Conservation (phyloP, 2,888 invertebrate species). For the Lacanobia oleracea region DNA sequence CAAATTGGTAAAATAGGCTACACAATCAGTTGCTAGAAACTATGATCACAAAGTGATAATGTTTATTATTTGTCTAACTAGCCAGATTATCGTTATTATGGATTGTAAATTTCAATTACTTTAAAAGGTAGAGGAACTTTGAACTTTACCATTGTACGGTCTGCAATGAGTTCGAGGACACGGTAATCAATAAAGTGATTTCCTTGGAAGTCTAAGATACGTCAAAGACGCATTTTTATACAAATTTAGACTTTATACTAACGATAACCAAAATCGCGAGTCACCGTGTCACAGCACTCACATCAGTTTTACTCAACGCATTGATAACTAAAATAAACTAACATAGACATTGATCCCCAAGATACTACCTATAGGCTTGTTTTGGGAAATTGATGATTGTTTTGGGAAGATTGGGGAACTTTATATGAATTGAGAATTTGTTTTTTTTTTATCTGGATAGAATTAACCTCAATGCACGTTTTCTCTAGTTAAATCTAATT, state of each 20-base stretch:
- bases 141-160: neutral
- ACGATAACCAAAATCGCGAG: neutral
- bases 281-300: neutral
- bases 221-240: neutral
- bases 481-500: too few relatives aligned
- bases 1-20: too few relatives aligned
- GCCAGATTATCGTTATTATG: neutral
- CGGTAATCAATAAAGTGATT: neutral
- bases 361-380: too few relatives aligned
- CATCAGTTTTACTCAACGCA: neutral
- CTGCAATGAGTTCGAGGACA: neutral
- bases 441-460: too few relatives aligned
- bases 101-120: neutral
- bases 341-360: neutral
- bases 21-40: neutral
- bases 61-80: neutral
- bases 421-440: too few relatives aligned
- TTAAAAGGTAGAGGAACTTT: neutral
- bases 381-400: too few relatives aligned
- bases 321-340: neutral
- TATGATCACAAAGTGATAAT: neutral
- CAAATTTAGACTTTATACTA: slow-evolving; percentile 18
- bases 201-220: neutral
- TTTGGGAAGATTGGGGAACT: too few relatives aligned
- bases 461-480: too few relatives aligned